Evolutionary conservation across 2,888 invertebrate genomes (phyloP).

Genomic region (Troglohyphantes excavatus): DNA sequence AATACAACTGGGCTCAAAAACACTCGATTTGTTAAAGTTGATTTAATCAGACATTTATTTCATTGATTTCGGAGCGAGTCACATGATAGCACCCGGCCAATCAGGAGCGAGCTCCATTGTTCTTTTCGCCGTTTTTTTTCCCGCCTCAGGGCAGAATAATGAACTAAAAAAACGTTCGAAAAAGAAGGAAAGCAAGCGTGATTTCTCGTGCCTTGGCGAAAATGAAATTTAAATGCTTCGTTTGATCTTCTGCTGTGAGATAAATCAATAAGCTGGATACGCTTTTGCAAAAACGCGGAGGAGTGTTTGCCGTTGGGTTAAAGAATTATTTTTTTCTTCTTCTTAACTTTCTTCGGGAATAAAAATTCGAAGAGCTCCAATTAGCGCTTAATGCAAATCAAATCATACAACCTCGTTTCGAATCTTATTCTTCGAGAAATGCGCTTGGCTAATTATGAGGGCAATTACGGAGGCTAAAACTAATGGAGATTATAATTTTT

Average conservation of each 20-base stretch:
- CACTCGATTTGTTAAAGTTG: conserved; percentile 76
- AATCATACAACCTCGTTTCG: conserved; percentile 40
- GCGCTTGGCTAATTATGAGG: conserved; percentile 32
- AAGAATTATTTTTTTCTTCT: conserved; percentile 8
- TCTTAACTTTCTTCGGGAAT: not conserved
- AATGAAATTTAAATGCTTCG: conserved; percentile 71
- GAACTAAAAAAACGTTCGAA: conserved; percentile 32
- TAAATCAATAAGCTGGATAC: conserved; percentile 61
- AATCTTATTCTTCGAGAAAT: conserved; percentile 59
- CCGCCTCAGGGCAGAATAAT: conserved; percentile 42
- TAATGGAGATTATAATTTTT: conserved; percentile 13
- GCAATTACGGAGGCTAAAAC: conserved; percentile 24
- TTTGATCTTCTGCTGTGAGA: conserved; percentile 51
- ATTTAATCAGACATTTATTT: conserved; percentile 73
- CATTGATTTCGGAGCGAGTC: conserved; percentile 55
- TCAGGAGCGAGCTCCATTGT: conserved; percentile 44
- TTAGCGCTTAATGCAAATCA: conserved; percentile 67
- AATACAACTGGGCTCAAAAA: conserved; percentile 44
- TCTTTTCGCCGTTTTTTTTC: conserved; percentile 43
- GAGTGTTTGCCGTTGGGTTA: conserved; percentile 56
- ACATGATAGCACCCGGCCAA: conserved; percentile 37
- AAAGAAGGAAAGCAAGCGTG: conserved; percentile 43
- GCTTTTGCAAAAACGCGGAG: conserved; percentile 38
- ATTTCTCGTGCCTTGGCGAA: conserved; percentile 40
- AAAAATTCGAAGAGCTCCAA: conserved; percentile 52